Conservation (phyloP, 2,113 vertebrate genomes). For the Corythoichthys intestinalis region DNA sequence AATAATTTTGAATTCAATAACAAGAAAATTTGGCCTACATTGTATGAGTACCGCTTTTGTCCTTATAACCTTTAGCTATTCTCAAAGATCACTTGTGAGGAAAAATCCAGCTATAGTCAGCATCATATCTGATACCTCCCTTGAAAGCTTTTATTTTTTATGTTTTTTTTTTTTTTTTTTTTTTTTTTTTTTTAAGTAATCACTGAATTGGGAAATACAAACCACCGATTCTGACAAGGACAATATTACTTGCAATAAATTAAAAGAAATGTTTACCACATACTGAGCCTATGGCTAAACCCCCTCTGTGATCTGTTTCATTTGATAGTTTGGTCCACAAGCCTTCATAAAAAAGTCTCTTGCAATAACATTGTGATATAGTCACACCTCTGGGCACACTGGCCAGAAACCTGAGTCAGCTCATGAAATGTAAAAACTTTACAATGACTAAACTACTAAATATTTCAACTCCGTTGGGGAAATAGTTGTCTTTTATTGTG, state of each 20-base stretch:
- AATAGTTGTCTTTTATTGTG: no score
- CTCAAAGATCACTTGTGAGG: no score
- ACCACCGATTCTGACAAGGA: background rate
- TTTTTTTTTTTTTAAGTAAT: background rate
- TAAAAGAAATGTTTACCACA: conserved; percentile 1
- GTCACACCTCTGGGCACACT: conserved; percentile 1
- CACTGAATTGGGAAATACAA: conserved; percentile 1
- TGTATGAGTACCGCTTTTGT: no score
- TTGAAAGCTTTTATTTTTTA: background rate
- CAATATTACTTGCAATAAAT: conserved; percentile 5
- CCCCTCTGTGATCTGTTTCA: conserved; percentile 9
- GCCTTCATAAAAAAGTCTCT: background rate
- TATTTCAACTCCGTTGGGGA: background rate
- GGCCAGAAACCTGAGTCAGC: conserved; percentile 17
- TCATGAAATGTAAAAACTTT: background rate
- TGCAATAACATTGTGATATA: conserved; percentile 1
- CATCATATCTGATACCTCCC: background rate
- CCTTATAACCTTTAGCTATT: no score
- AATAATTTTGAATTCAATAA: no score
- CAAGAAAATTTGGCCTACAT: no score
- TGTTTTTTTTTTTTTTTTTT: background rate
- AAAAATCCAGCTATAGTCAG: background rate
- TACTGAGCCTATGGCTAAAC: background rate
- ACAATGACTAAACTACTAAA: background rate
- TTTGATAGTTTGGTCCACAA: background rate